Evolutionary conservation across 2,888 invertebrate species (phyloP).

Genomic region (Spodoptera littoralis): DNA sequence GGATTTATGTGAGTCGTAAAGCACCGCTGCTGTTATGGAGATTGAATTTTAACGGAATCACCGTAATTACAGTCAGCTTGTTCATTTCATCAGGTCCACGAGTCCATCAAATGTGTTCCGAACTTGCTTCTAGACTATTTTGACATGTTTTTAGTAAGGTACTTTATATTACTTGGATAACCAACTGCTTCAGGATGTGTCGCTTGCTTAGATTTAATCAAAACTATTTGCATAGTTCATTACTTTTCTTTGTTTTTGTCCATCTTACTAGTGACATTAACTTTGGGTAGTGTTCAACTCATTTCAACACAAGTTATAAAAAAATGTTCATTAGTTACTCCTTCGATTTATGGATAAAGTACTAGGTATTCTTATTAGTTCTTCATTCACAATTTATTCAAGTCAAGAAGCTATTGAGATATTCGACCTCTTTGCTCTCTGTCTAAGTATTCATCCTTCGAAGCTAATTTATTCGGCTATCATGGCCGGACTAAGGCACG

Average conservation of each 20-base stretch:
- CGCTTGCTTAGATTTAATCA: too few species aligned
- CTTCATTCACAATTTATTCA: slow-evolving; percentile 22
- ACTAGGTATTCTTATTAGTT: slow-evolving; percentile 18
- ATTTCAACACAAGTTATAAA: too few species aligned
- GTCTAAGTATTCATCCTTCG: slow-evolving; percentile 45
- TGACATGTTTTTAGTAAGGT: too few species aligned
- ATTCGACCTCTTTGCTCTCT: slow-evolving; percentile 12
- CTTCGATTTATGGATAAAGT: background rate
- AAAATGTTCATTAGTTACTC: too few species aligned
- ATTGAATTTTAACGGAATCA: slow-evolving; percentile 22
- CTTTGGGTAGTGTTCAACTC: too few species aligned
- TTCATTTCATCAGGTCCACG: slow-evolving; percentile 5
- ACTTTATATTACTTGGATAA: too few species aligned
- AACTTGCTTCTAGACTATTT: too few species aligned
- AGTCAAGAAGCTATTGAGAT: slow-evolving; percentile 40
- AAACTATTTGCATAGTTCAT: too few species aligned
- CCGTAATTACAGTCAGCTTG: slow-evolving; percentile 2
- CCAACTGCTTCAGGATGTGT: too few species aligned
- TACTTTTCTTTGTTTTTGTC: too few species aligned
- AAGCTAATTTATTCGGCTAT: slow-evolving; percentile 22
- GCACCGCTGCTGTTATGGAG: slow-evolving; percentile 25
- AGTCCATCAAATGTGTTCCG: too few species aligned
- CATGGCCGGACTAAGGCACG: slow-evolving; percentile 2
- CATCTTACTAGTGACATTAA: too few species aligned
- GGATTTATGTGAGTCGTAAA: slow-evolving; percentile 37